Conservation (phyloP, 2,797 vertebrate genomes). For the Taeniopygia guttata region DNA sequence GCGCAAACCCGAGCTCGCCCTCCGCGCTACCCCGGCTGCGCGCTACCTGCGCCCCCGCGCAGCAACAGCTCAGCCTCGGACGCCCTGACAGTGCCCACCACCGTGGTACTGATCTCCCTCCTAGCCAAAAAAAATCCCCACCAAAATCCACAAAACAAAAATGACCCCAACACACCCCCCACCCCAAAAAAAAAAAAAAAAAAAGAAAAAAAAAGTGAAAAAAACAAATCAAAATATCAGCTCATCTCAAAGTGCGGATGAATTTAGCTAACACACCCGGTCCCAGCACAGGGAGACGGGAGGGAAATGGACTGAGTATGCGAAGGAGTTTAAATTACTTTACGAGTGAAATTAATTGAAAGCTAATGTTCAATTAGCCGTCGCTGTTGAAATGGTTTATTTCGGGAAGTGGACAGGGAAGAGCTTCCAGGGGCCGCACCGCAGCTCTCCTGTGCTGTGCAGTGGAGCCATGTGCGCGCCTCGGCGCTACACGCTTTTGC, state of each 20-base stretch:
- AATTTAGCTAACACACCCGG: accelerated
- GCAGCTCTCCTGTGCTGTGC: background rate
- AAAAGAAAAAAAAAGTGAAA: too few species aligned
- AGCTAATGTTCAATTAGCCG: background rate
- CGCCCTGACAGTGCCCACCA: background rate
- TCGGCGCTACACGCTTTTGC: background rate
- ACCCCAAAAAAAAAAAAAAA: too few species aligned
- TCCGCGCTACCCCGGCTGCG: background rate
- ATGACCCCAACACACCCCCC: accelerated
- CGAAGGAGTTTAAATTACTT: background rate
- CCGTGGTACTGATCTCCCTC: background rate
- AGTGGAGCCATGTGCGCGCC: background rate
- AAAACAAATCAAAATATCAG: background rate
- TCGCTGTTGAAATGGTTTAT: background rate
- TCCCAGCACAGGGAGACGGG: background rate
- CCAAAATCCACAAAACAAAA: background rate
- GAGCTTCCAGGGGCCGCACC: background rate
- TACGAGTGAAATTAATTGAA: background rate
- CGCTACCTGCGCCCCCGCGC: background rate
- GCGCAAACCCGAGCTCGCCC: background rate
- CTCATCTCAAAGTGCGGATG: accelerated
- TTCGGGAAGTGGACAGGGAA: background rate
- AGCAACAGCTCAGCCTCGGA: background rate
- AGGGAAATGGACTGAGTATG: accelerated
- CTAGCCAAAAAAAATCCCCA: too few species aligned